Evolutionary conservation across 2,888 invertebrate species (phyloP), one percentile per base, ranked within the genome.

Genomic region (Linnaemya vulpina): DNA sequence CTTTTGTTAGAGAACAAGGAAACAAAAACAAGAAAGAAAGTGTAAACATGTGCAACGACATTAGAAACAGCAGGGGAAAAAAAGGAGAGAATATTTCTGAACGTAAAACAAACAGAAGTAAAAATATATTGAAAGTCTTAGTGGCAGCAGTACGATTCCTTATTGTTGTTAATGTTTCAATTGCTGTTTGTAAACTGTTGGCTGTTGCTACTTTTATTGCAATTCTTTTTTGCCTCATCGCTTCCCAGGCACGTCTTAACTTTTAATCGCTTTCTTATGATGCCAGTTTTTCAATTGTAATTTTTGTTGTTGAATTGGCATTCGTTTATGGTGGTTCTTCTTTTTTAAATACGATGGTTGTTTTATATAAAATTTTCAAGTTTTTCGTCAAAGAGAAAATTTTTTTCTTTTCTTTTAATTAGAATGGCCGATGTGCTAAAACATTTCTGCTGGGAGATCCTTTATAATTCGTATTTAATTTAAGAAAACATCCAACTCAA

Each of bases 221-320:
- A 78, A 40, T 46, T 82, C 22, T 55, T 65, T 55, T 65, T 76
- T 73, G 15, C 30, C 20, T 79, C 62, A 20, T 70, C 20, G 1
- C 25, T 20, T 74, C 15, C 65, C 60, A 53, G 74, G 80, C 80
- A 84, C 81, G 84, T 84, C 77, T 77, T 77, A 74, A 73, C 55
- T 84, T 81, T 81, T 81, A 84, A 84, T 84, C 84, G 84, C 49
- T 84, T 84, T 73, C 84, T 84, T 81, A 84, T 84, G 68, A 77
- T 74, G 71, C 62, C 25, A 81, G 70, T 55, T 83, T 80, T 55
- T 43, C 40, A 73, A 35, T 25, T 75, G 3, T 65, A 63, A 63
- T 15, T 40, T 79, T 58, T 1, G 5, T 40, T 63, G 13, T 40
- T 43, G 11, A 8, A 30, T 15, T 49, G 17, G n/a, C n/a, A 22